A percentile compares a stretch with the other conserved stretches of the same genome.
Evolutionary conservation across 2,888 invertebrate genomes (phyloP).

Genomic region (Scaptomyza caliginosa): DNA sequence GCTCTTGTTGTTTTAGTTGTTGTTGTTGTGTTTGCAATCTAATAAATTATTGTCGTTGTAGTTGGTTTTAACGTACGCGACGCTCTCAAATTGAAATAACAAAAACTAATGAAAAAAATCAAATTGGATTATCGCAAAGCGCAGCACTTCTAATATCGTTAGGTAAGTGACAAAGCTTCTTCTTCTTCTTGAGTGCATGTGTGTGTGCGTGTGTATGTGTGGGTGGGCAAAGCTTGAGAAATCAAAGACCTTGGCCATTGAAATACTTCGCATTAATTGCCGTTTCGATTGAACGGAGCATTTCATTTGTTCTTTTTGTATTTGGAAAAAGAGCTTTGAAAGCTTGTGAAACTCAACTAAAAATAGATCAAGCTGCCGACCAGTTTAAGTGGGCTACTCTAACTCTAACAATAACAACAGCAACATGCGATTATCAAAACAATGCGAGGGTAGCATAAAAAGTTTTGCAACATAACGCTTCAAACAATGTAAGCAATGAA

Average conservation of each 20-base stretch:
- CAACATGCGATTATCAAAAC: constrained; percentile 37
- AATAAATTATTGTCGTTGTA: constrained; percentile 59
- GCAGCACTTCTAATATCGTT: constrained; percentile 25
- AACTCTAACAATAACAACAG: constrained; percentile 46
- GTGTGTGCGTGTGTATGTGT: constrained; percentile 19
- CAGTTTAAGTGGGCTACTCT: constrained; percentile 56
- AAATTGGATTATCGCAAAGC: constrained; percentile 73
- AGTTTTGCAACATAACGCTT: too few relatives aligned
- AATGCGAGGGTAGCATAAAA: constrained; percentile 24
- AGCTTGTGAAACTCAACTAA: constrained; percentile 48
- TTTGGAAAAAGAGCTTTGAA: constrained; percentile 45
- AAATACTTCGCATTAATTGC: constrained; percentile 47
- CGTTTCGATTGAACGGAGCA: constrained; percentile 30
- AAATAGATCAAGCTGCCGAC: constrained; percentile 70
- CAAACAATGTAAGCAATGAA: too few relatives aligned
- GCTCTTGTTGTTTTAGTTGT: constrained; percentile 28
- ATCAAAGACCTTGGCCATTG: constrained; percentile 44
- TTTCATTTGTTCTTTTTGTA: too few relatives aligned
- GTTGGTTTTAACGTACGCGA: constrained; percentile 41
- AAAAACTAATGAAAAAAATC: constrained; percentile 66
- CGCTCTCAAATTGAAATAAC: constrained; percentile 42
- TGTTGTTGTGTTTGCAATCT: constrained; percentile 62
- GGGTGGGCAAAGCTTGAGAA: constrained; percentile 19
- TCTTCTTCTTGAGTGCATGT: not conserved
- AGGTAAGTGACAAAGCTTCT: constrained; percentile 43